Evolutionary conservation across 1,140 invertebrate genomes (phyloP).

Genomic region (Dendroctonus ponderosae): DNA sequence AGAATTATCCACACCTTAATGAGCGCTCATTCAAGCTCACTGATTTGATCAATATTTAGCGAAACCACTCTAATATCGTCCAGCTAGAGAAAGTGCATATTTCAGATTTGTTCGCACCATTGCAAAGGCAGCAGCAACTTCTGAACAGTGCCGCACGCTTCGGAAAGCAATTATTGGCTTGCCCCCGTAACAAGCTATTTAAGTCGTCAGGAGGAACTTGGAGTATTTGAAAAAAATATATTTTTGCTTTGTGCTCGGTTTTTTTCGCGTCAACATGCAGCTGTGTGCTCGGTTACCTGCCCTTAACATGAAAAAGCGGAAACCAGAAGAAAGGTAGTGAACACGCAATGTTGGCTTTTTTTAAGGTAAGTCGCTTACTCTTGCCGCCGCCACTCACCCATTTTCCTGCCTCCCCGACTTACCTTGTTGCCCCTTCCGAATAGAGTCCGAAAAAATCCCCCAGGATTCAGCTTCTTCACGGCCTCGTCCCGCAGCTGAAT

Average conservation of each 20-base stretch:
- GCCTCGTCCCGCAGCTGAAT: conserved; percentile 85
- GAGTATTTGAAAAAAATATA: background rate
- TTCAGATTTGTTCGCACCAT: too few relatives aligned
- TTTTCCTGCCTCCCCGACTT: background rate
- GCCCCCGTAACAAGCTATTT: background rate
- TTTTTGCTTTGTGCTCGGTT: background rate
- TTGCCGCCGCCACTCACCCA: background rate
- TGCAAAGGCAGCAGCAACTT: background rate
- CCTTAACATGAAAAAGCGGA: background rate
- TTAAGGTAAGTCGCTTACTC: conserved; percentile 14
- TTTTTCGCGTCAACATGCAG: too few relatives aligned
- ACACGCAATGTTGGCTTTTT: conserved; percentile 1
- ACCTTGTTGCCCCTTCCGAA: conserved; percentile 54
- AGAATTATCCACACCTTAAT: conserved; percentile 19
- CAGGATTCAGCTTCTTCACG: conserved; percentile 82
- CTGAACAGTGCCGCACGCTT: background rate
- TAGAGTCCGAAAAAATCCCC: conserved; percentile 82
- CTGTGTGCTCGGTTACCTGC: too few relatives aligned
- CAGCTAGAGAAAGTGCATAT: background rate
- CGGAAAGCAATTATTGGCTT: background rate
- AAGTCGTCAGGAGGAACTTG: background rate
- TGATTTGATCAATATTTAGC: conserved; percentile 23
- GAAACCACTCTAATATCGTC: conserved; percentile 20
- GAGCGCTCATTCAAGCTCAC: conserved; percentile 9
- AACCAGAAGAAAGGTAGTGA: background rate